A percentile compares a stretch with the other conserved stretches of the same genome.
These are phyloP conservation scores for Gallinago paraguaiae DNA, from an alignment of 2,113 vertebrate species.

Conservation along the genomic window DNA sequence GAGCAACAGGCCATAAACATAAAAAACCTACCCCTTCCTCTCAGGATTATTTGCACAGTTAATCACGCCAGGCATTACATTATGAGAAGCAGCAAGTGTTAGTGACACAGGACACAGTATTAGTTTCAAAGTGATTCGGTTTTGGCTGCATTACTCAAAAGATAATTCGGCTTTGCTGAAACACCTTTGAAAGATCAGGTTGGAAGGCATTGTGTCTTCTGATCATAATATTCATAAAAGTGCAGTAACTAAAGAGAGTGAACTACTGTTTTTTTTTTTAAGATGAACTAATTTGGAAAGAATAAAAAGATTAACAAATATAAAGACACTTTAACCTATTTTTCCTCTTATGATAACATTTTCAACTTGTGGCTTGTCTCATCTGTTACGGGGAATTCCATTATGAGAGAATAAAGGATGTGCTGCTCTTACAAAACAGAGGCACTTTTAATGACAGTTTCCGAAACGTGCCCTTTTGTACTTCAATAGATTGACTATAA, in stretches of 20 bases:
- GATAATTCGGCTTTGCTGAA: background rate
- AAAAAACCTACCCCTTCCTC: background rate
- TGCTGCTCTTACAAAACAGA: slow-evolving; percentile 58
- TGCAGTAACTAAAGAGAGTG: background rate
- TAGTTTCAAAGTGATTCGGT: background rate
- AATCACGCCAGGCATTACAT: background rate
- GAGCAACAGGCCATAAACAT: background rate
- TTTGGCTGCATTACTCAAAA: background rate
- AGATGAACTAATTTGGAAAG: background rate
- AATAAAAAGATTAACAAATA: background rate
- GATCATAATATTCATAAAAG: background rate
- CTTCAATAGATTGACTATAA: slow-evolving; percentile 47
- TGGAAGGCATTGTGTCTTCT: background rate
- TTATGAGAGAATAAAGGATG: slow-evolving; percentile 51
- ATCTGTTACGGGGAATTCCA: slow-evolving; percentile 43
- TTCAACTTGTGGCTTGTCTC: slow-evolving; percentile 37
- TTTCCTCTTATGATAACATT: background rate
- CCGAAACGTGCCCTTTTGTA: slow-evolving; percentile 58
- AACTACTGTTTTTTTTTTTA: background rate
- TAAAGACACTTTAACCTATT: slow-evolving; percentile 1
- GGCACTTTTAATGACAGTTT: slow-evolving; percentile 60
- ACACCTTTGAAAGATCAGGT: background rate
- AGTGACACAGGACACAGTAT: background rate
- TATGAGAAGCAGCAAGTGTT: background rate
- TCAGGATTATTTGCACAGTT: background rate